Conservation (phyloP, 1,140 invertebrate species). For the Meloidogyne floridensis region DNA sequence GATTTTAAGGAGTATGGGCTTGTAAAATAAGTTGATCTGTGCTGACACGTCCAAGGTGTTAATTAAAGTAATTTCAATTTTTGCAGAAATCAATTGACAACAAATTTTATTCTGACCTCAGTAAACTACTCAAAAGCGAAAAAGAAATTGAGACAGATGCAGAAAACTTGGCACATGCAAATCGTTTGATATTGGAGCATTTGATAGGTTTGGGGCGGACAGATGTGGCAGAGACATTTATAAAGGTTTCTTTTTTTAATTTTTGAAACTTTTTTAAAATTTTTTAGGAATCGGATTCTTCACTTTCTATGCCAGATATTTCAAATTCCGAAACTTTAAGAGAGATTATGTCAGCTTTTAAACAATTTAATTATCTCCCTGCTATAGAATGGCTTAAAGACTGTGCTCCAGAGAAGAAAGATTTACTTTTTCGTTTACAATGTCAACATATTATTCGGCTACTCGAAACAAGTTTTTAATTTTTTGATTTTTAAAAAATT, state of each 20-base stretch:
- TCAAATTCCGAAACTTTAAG: conserved; percentile 36
- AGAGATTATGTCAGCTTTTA: conserved; percentile 48
- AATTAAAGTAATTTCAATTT: neutral
- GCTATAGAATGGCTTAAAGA: conserved; percentile 53
- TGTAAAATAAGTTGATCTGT: too few relatives aligned
- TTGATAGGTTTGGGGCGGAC: conserved; percentile 49
- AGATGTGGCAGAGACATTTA: conserved; percentile 55
- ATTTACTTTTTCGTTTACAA: conserved; percentile 49
- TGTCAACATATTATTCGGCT: conserved; percentile 50
- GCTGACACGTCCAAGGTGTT: too few relatives aligned
- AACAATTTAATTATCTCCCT: conserved; percentile 41
- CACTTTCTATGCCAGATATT: conserved; percentile 32
- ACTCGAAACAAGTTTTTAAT: conserved; percentile 37
- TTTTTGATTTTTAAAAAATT: neutral
- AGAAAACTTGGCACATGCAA: conserved; percentile 48
- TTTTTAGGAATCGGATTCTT: conserved; percentile 51
- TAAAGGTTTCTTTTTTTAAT: conserved; percentile 47
- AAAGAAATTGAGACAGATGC: conserved; percentile 49
- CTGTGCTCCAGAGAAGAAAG: conserved; percentile 33
- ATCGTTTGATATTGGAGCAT: conserved; percentile 57
- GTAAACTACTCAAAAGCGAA: conserved; percentile 49
- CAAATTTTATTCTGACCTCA: conserved; percentile 49
- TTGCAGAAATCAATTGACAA: conserved; percentile 30
- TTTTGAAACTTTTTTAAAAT: neutral
- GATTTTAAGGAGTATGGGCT: too few relatives aligned